Evolutionary conservation across 2,888 invertebrate genomes (phyloP).

Genomic region (Noctua comes): DNA sequence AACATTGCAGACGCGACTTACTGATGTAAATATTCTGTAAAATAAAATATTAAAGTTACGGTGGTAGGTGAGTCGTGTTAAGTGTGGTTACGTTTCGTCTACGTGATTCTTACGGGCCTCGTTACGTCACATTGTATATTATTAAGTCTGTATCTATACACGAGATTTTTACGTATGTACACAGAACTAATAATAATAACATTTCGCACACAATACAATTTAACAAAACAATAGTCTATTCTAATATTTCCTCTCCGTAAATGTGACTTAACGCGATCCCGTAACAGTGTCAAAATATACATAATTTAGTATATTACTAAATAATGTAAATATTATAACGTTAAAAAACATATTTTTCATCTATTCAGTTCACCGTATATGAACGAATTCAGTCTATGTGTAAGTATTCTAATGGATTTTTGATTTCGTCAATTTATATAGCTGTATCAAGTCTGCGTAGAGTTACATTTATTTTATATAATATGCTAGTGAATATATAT

Average conservation of each 20-base stretch:
- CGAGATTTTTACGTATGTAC: slow-evolving; percentile 54
- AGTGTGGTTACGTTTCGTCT: slow-evolving; percentile 76
- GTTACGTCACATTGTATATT: slow-evolving; percentile 66
- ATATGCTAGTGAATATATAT: slow-evolving; percentile 63
- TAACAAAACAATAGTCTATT: slow-evolving; percentile 50
- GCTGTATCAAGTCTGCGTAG: slow-evolving; percentile 84
- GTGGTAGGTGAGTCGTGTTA: slow-evolving; percentile 79
- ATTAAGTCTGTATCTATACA: slow-evolving; percentile 54
- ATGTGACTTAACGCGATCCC: slow-evolving; percentile 75
- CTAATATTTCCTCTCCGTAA: slow-evolving; percentile 46
- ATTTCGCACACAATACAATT: slow-evolving; percentile 57
- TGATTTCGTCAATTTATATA: slow-evolving; percentile 84
- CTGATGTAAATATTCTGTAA: slow-evolving; percentile 86
- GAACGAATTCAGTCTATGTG: slow-evolving; percentile 77
- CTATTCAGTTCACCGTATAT: slow-evolving; percentile 81
- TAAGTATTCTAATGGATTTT: slow-evolving; percentile 80
- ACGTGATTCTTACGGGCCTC: slow-evolving; percentile 78
- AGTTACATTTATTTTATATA: slow-evolving; percentile 78
- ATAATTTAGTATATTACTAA: slow-evolving; percentile 90
- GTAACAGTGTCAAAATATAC: slow-evolving; percentile 84
- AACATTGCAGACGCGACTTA: slow-evolving; percentile 74
- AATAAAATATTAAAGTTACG: slow-evolving; percentile 75
- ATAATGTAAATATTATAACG: slow-evolving; percentile 87
- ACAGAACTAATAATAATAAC: slow-evolving; percentile 53
- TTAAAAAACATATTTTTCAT: slow-evolving; percentile 81